These are phyloP conservation scores for Chesias legatella DNA, from an alignment of 2,888 invertebrate species.

Conservation along the genomic window DNA sequence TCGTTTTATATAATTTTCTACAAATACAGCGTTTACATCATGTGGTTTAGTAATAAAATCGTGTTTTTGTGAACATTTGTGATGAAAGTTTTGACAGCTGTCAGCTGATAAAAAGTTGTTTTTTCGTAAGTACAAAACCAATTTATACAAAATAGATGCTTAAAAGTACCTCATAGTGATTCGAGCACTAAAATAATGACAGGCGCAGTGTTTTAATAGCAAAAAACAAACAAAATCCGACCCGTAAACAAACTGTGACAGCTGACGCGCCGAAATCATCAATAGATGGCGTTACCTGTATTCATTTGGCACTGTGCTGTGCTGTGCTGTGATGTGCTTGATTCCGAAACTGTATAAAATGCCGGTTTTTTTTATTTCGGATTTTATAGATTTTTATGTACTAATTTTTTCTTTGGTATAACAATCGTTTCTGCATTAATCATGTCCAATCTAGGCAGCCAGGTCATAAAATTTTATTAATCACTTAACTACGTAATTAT, in stretches of 20 bases:
- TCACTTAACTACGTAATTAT: too few relatives aligned
- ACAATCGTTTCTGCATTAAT: too few relatives aligned
- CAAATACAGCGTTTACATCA: conserved; percentile 27
- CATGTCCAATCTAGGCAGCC: too few relatives aligned
- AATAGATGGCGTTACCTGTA: conserved; percentile 53
- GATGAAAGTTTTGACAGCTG: conserved; percentile 74
- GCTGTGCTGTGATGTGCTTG: neutral
- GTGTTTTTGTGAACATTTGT: conserved; percentile 75
- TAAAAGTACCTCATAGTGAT: too few relatives aligned
- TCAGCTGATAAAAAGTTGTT: conserved; percentile 56
- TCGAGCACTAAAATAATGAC: neutral
- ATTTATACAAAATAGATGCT: conserved; percentile 26
- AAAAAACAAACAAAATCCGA: neutral
- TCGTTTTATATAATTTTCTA: conserved; percentile 33
- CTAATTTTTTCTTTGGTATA: too few relatives aligned
- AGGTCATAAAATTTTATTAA: too few relatives aligned
- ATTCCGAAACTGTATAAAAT: too few relatives aligned
- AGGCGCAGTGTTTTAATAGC: neutral
- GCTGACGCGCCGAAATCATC: conserved; percentile 29
- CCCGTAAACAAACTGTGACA: conserved; percentile 28
- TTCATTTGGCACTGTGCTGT: conserved; percentile 14
- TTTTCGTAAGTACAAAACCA: conserved; percentile 41
- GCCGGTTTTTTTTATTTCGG: too few relatives aligned
- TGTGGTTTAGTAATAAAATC: conserved; percentile 43
- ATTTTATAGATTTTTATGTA: too few relatives aligned